Base-by-base conservation (phyloP, 2,797 vertebrate species). In the Euthynnus affinis region DNA sequence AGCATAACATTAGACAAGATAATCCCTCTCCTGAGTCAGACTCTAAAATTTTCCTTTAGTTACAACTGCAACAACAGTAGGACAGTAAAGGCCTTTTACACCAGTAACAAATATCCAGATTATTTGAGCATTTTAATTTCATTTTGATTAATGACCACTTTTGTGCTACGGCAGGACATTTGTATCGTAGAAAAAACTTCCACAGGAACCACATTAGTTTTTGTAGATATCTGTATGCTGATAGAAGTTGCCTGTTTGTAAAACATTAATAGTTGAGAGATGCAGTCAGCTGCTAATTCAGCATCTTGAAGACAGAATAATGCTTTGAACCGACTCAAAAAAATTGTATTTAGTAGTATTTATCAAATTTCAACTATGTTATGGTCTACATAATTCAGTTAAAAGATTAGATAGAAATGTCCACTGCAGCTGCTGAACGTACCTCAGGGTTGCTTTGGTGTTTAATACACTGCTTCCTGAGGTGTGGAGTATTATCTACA, bases 121-220 rank as follows among this genome's bases (percentile, higher is more conserved):
- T 3, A 57, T 48, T 67, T 75, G 48, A 53, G 56, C 49, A 51
- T 68, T 71, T 69, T 68, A 63, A 76, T 71, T 78, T 53, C 2
- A 71, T 32, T 48, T 25, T 32, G 40, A 59, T 44, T 53, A 65
- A 77, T 59, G 9, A 74, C 71, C 73, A 49, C 34, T 53, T 49
- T 52, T 27, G n/a, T 23, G 9, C 70, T 52, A 51, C 13, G 46
- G 42, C 22, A 14, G 25, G 29, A 76, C 10, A 58, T 56, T 55
- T 64, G 52, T 64, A 53, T 52, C 29, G 52, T 56, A 70, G 25
- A 67, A 8, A 52, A 46, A 13, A 61, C 49, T 5, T 5, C 27
- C 27, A 55, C 20, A 44, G 48, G 3, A 29, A 8, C 20, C 18
- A 3, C 32, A 42, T 64, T 42, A 59, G 34, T 14, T 22, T 12